Base-by-base conservation (phyloP, 1,140 invertebrate genomes). In the Reticulitermes speratus region DNA sequence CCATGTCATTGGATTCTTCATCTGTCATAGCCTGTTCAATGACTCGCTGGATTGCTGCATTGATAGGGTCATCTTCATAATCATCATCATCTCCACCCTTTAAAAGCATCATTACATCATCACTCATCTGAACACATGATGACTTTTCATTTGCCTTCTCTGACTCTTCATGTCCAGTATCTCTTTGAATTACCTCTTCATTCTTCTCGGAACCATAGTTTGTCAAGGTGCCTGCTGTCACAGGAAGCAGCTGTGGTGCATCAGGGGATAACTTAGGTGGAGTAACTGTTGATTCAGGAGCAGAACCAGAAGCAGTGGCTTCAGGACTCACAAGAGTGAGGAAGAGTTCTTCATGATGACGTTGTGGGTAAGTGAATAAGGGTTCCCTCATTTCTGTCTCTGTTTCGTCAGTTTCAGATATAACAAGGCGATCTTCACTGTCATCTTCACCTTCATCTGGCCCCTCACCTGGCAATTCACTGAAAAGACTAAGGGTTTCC, bases 11-110 rank as follows among this genome's bases (percentile, higher is more conserved):
- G 82, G 89, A 89, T 84, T 91, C 91, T 87, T 92, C 91, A 44
- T 90, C 90, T 85, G 89, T 90, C 32, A 90, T 89, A 87, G 88
- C 88, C 84, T 90, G 90, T 84, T 89, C 89, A 75, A 91, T 91
- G 25, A 90, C 90, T 75, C 91, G 89, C 88, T 93, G 91, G 69
- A 92, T 92, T 21, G 91, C 89, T 30, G 91, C 90, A 89, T 92
- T 91, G 65, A 93, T 92, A 6, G 91, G 89, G 87, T 94, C 93
- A 88, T 94, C 93, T 52, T 93, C 93, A 69, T 92, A 91, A 87
- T 93, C 93, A 6, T 82, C 85, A 30, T 84, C 44, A 11, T 84
- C 44, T 23, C 52, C 65, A 75, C 65, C n/a, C 65, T 75, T 75
- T 9, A 75, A 14, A 11, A 75, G 65, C n/a, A 75, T 75, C 65